Evolutionary conservation across 2,888 invertebrate genomes (phyloP).

Genomic region (Lissonota sp.): DNA sequence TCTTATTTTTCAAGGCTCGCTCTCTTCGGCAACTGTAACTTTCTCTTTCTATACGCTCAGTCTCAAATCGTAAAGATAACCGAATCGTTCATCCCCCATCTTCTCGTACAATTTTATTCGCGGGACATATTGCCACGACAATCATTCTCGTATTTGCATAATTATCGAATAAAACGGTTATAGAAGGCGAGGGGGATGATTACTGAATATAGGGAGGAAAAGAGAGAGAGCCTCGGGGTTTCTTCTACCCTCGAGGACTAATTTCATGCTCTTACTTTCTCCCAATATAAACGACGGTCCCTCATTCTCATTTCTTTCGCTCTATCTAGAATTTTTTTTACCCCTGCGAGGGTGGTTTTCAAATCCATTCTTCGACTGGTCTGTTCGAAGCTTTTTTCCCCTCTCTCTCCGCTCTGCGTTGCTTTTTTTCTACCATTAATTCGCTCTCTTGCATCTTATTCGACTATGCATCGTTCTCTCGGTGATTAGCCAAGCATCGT

Average conservation of each 20-base stretch:
- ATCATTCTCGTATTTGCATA: slow-evolving; percentile 83
- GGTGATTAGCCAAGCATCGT: slow-evolving; percentile 68
- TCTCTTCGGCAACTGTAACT: slow-evolving; percentile 26
- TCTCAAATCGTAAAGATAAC: slow-evolving; percentile 83
- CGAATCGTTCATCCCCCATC: slow-evolving; percentile 76
- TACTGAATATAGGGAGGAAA: slow-evolving; percentile 83
- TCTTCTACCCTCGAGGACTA: slow-evolving; percentile 68
- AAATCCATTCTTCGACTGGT: slow-evolving; percentile 40
- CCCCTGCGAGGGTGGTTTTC: slow-evolving; percentile 48
- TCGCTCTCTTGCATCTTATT: not conserved
- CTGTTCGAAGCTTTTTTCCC: slow-evolving; percentile 16
- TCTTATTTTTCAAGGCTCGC: slow-evolving; percentile 19
- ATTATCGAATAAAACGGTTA: slow-evolving; percentile 82
- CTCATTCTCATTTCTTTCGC: slow-evolving; percentile 43
- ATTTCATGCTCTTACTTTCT: slow-evolving; percentile 76
- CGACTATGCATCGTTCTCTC: slow-evolving; percentile 28
- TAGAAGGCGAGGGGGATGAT: slow-evolving; percentile 84
- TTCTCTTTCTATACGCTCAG: slow-evolving; percentile 57
- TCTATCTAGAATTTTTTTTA: slow-evolving; percentile 43
- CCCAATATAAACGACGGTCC: slow-evolving; percentile 56
- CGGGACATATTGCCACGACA: slow-evolving; percentile 83
- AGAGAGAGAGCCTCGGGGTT: slow-evolving; percentile 74
- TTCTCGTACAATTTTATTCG: slow-evolving; percentile 75
- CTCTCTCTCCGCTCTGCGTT: slow-evolving; percentile 39
- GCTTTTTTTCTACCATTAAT: not conserved